These are phyloP conservation scores for Chlorospingus semifuscus DNA, from an alignment of 2,797 vertebrate genomes.

Conservation along the genomic window DNA sequence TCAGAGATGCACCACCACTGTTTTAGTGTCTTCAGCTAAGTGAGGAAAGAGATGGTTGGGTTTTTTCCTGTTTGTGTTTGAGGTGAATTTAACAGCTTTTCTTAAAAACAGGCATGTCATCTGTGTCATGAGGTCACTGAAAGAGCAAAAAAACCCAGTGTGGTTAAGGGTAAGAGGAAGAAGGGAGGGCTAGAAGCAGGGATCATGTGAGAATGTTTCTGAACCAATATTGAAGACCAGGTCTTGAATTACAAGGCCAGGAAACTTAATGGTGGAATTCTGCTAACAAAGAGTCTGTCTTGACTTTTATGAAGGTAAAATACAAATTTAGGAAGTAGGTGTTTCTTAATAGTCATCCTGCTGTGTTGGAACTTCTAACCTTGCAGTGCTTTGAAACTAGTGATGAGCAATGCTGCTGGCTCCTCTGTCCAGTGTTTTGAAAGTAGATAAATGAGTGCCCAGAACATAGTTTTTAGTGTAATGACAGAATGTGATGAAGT, in stretches of 20 bases:
- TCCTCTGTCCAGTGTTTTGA: not conserved
- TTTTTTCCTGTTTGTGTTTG: not conserved
- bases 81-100: not conserved
- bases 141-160: not conserved
- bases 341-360: not conserved
- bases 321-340: not conserved
- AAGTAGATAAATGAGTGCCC: not conserved
- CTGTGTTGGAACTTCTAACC: not conserved
- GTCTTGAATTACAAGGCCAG: not conserved
- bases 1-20: not conserved
- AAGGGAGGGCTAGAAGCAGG: not conserved
- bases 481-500: not conserved
- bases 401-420: not conserved
- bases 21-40: not conserved
- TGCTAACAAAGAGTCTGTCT: not conserved
- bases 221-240: accelerated
- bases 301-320: not conserved
- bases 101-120: not conserved
- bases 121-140: not conserved
- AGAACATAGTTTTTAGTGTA: not conserved
- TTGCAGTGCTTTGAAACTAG: not conserved
- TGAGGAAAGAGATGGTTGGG: not conserved
- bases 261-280: not conserved
- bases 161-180: not conserved
- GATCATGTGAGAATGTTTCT: not conserved